Evolutionary conservation across 2,888 invertebrate species (phyloP).

Genomic region (Catocala sponsa): DNA sequence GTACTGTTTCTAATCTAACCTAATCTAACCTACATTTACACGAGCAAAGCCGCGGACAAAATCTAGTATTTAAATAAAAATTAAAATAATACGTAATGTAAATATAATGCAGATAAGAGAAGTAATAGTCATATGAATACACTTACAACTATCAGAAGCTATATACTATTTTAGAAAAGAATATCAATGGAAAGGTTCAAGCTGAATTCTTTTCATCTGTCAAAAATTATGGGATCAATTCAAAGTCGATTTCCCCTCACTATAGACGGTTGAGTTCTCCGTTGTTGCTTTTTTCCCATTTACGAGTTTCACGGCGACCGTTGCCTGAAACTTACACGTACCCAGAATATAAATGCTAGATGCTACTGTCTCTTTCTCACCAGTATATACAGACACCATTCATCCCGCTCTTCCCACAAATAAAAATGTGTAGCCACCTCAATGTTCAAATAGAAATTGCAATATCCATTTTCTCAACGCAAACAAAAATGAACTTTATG

Average conservation of each 20-base stretch:
- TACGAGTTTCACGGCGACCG: slow-evolving; percentile 88
- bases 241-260: slow-evolving; percentile 73
- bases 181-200: not conserved
- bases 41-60: no score
- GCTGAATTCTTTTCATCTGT: slow-evolving; percentile 16
- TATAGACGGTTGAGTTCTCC: slow-evolving; percentile 83
- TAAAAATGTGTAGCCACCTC: slow-evolving; percentile 86
- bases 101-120: no score
- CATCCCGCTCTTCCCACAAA: slow-evolving; percentile 79
- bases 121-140: no score
- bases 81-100: no score
- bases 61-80: no score
- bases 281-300: slow-evolving; percentile 88
- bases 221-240: slow-evolving; percentile 52
- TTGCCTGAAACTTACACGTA: slow-evolving; percentile 88
- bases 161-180: no score
- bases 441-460: slow-evolving; percentile 82
- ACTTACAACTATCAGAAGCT: no score
- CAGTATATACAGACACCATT: slow-evolving; percentile 52
- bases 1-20: no score
- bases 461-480: slow-evolving; percentile 70
- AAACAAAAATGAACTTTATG: slow-evolving; percentile 64
- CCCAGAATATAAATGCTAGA: slow-evolving; percentile 86
- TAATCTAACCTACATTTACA: no score
- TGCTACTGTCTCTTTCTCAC: slow-evolving; percentile 68